Conservation (phyloP, 1,140 invertebrate genomes). For the Melipona quadrifasciata region DNA sequence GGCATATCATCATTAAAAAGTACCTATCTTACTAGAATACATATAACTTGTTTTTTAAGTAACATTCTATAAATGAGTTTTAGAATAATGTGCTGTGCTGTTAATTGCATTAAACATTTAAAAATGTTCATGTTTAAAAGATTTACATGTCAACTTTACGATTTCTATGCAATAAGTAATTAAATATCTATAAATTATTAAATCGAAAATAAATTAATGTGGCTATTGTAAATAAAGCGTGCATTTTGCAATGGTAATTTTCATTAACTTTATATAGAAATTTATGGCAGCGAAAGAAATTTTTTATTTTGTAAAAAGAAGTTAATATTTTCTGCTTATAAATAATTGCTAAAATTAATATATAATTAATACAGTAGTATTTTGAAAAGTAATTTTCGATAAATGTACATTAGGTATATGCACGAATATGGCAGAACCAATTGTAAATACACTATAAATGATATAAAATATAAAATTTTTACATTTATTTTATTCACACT, state of each 20-base stretch:
- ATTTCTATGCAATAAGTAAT: slow-evolving; percentile 28
- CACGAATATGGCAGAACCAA: slow-evolving; percentile 34
- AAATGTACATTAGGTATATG: slow-evolving; percentile 38
- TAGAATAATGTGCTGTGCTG: slow-evolving; percentile 34
- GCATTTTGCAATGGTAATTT: slow-evolving; percentile 37
- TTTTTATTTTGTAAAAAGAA: slow-evolving; percentile 36
- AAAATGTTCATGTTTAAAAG: slow-evolving; percentile 59
- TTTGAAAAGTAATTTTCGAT: neutral
- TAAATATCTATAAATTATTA: slow-evolving; percentile 25
- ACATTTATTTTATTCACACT: slow-evolving; percentile 18
- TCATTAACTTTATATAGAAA: slow-evolving; percentile 30
- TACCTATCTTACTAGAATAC: slow-evolving; percentile 42
- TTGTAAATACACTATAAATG: slow-evolving; percentile 62
- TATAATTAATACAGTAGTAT: slow-evolving; percentile 28
- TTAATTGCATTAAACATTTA: slow-evolving; percentile 56
- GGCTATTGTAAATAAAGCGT: slow-evolving; percentile 38
- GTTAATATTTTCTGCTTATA: slow-evolving; percentile 14
- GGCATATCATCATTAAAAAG: slow-evolving; percentile 51
- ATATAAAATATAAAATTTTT: slow-evolving; percentile 47
- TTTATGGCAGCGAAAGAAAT: neutral
- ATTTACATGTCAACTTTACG: slow-evolving; percentile 49
- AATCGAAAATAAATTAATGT: slow-evolving; percentile 27
- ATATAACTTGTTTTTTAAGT: slow-evolving; percentile 42
- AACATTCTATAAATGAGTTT: slow-evolving; percentile 40
- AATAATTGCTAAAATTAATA: slow-evolving; percentile 32